Evolutionary conservation across 2,888 invertebrate genomes (phyloP), one percentile per base, ranked within the genome.

Genomic region (Ditylenchus weischeri): DNA sequence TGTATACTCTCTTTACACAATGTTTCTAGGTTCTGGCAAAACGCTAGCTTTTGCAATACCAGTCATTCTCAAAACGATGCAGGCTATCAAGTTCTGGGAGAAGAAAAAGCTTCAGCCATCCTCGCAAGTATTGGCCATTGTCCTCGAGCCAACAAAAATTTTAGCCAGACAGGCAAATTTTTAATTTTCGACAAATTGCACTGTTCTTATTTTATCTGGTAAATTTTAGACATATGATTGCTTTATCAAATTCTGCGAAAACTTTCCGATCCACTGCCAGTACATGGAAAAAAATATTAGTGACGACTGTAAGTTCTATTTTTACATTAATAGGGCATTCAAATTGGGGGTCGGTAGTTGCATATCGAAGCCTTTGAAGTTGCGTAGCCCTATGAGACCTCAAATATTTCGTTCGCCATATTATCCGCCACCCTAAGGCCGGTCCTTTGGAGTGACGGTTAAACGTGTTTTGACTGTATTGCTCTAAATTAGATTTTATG

Each of bases 11-110:
- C 51, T 18, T 60, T 35, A 5, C 13, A 60, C 29, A 60, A 1
- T 35, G 23, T 65, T 43, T 43, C 43, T 43, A 77, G 79, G 96
- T 0, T 94, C 93, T 0, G 96, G 96, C 11, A 96, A 96, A 86
- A 98, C 96, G 0, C 90, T 92, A 0, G 93, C 95, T 0, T 96
- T 95, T 85, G 86, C 95, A 0, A 84, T 94, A 5, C 96, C 96
- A 0, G 86, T 96, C 13, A 87, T 96, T 47, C 89, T 92, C 78
- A 86, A 88, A 0, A 86, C 95, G 38, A 62, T 80, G 67, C 76
- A 76, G 62, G 69, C 68, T 54, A 57, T 68, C n/a, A 61, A 70
- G 11, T 73, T 71, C 23, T 51, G 87, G 88, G 60, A 68, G 57
- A 64, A 65, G 23, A 21, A 43, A 11, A 23, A 38, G 35, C 29